Conservation (phyloP, 35 echinoderm and acorn worm genomes). For the Ophioderma brevispina region DNA sequence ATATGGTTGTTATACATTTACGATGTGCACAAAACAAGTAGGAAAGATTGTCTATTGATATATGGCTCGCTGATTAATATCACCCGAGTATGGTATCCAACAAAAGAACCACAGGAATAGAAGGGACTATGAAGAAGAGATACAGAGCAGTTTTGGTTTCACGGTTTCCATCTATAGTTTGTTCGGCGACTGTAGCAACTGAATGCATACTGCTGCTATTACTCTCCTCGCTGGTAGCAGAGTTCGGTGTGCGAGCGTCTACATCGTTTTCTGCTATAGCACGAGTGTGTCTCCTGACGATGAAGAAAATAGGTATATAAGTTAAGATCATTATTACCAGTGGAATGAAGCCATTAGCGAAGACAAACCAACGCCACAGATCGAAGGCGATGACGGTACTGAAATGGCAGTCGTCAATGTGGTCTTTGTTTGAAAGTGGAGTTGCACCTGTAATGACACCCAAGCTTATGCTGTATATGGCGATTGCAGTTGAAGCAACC, state of each 20-base stretch:
- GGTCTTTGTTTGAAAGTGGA: not conserved
- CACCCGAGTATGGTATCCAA: not conserved
- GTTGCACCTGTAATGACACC: not conserved
- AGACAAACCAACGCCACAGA: not conserved
- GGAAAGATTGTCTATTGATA: not conserved
- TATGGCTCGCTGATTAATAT: not conserved
- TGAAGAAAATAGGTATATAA: not conserved
- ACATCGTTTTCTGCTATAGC: not conserved
- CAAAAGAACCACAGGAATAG: not conserved
- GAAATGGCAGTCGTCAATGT: not conserved
- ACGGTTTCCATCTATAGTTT: not conserved
- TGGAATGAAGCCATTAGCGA: not conserved
- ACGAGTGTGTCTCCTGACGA: not conserved
- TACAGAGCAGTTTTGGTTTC: not conserved
- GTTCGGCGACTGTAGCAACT: not conserved
- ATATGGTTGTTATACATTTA: not conserved
- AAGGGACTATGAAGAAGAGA: not conserved
- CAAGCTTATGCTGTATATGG: not conserved
- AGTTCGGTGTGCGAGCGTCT: not conserved
- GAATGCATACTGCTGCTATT: not conserved
- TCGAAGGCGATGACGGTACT: not conserved
- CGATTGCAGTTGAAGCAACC: not conserved
- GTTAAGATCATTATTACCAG: not conserved
- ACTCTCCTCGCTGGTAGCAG: not conserved
- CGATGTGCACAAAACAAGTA: not conserved